A percentile compares a stretch with the other conserved stretches of the same genome.
phyloP scores from a whole-genome alignment of 2,113 vertebrate genomes.

The Dromaius novaehollandiae region DNA sequence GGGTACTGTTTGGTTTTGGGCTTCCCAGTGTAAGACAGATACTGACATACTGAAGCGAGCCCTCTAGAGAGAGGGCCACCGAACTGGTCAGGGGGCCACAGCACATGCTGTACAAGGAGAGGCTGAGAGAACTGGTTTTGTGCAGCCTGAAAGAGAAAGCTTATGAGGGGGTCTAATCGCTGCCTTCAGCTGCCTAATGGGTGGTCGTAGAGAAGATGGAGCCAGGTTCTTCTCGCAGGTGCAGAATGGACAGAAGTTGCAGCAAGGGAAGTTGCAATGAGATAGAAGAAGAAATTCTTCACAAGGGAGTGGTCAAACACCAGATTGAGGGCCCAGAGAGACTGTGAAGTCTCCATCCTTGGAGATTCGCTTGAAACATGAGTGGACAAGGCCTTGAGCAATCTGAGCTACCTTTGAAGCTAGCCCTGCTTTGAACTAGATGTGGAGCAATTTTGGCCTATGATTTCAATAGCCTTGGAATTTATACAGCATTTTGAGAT shows the following conservation, averaged over 20 bases:
- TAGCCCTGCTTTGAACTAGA: slow-evolving; percentile 3
- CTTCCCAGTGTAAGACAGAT: neutral
- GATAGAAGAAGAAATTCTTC: neutral
- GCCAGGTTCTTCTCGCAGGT: neutral
- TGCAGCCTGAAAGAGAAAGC: neutral
- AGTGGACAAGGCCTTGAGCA: neutral
- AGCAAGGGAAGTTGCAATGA: neutral
- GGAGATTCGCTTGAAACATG: neutral
- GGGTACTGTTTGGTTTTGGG: neutral
- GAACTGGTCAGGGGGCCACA: neutral
- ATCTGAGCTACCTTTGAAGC: slow-evolving; percentile 8
- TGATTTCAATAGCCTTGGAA: neutral
- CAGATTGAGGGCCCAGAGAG: neutral
- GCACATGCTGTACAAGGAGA: rapidly evolving
- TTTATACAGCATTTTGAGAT: neutral
- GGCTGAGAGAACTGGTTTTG: neutral
- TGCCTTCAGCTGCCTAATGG: neutral
- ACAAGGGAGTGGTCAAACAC: neutral
- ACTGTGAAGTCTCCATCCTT: neutral
- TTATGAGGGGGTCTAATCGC: neutral
- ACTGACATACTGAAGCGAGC: neutral
- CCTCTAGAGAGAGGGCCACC: neutral
- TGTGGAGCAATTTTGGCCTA: neutral
- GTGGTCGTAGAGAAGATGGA: neutral
- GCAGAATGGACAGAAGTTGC: neutral